Evolutionary conservation across 2,888 invertebrate genomes (phyloP).

Genomic region (Crioceris asparagi): DNA sequence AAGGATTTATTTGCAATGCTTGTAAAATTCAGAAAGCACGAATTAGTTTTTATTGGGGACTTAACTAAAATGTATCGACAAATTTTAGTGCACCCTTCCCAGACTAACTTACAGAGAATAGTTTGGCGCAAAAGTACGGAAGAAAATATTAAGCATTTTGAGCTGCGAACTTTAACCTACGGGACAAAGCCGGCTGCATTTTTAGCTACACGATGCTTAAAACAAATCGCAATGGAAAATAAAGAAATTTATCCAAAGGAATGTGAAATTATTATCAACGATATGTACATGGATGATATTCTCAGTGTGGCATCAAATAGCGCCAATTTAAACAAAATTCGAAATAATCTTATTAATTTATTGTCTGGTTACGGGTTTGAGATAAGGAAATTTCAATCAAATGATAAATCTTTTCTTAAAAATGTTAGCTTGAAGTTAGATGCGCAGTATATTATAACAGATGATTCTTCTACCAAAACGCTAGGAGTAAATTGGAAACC

Average conservation of each 20-base stretch:
- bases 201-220: slow-evolving; percentile 5
- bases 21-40: slow-evolving; percentile 6
- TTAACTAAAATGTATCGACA: slow-evolving; percentile 11
- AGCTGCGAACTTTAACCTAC: slow-evolving; percentile 9
- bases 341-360: too few relatives aligned
- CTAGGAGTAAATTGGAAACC: background rate
- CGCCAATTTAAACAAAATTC: too few relatives aligned
- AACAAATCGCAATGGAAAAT: background rate
- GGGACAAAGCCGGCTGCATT: slow-evolving; percentile 8
- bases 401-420: background rate
- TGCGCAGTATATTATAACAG: background rate
- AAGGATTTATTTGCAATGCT: too few relatives aligned
- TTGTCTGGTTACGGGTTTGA: background rate
- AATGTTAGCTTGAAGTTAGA: too few relatives aligned
- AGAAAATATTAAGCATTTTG: slow-evolving; percentile 3
- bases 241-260: background rate
- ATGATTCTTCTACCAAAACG: background rate
- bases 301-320: background rate
- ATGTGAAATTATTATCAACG: background rate
- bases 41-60: slow-evolving; percentile 6
- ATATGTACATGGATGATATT: background rate
- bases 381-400: background rate
- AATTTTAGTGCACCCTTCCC: slow-evolving; percentile 5
- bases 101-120: slow-evolving; percentile 8
- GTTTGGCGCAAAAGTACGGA: slow-evolving; percentile 8